A percentile compares a stretch with the other conserved stretches of the same genome.
Conservation (phyloP, 2,797 vertebrate species). For the Cryptoprocta ferox region DNA sequence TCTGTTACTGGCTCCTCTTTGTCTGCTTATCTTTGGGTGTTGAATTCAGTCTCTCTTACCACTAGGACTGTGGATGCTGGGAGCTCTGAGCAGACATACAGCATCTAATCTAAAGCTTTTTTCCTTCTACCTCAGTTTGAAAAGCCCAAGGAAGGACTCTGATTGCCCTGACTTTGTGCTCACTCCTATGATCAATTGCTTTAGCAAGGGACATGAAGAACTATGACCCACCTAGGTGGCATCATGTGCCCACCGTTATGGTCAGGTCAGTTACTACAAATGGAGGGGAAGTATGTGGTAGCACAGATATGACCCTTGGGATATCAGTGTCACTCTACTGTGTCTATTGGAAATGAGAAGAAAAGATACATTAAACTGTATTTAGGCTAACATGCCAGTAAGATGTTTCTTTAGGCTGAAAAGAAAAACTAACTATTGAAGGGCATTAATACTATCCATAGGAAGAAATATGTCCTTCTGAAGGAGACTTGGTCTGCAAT, state of each 20-base stretch:
- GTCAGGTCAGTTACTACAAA: not conserved
- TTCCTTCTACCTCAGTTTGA: not conserved
- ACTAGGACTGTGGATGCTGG: not conserved
- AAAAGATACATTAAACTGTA: not conserved
- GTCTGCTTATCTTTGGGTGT: not conserved
- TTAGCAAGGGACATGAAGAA: not conserved
- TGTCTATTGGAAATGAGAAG: not conserved
- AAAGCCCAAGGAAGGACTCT: not conserved
- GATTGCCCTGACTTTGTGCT: not conserved
- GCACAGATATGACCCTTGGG: not conserved
- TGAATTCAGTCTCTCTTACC: not conserved
- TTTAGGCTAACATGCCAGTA: not conserved
- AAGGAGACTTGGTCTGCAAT: not conserved
- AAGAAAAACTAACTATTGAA: not conserved
- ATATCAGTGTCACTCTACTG: not conserved
- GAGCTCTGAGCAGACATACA: not conserved
- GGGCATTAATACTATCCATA: not conserved
- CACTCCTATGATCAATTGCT: not conserved
- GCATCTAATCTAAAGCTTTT: not conserved
- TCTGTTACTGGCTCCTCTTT: not conserved
- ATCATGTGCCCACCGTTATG: too few relatives aligned
- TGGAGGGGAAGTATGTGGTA: not conserved
- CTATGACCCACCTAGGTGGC: not conserved
- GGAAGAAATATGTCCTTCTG: not conserved
- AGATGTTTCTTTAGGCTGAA: conserved; percentile 5